Conservation (phyloP, 2,888 invertebrate genomes). For the Athrips mouffetella region DNA sequence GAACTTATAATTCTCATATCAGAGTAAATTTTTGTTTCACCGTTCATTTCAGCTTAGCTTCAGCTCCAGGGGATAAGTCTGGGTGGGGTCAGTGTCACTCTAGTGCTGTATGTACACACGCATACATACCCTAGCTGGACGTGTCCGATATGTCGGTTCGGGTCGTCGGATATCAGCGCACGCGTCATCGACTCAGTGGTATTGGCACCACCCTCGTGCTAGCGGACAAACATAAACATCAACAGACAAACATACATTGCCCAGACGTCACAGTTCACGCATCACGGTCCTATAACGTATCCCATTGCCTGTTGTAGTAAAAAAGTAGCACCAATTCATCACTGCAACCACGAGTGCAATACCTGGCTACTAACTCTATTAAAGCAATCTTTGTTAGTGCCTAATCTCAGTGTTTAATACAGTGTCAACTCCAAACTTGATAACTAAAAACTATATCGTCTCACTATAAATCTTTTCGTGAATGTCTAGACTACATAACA, state of each 20-base stretch:
- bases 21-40: too few species aligned
- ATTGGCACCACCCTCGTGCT: constrained; percentile 95
- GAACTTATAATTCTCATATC: too few species aligned
- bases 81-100: constrained; percentile 46
- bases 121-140: constrained; percentile 97
- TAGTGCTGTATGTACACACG: constrained; percentile 66
- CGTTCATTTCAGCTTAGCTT: constrained; percentile 18
- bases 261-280: constrained; percentile 51
- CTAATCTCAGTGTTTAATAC: constrained; percentile 56
- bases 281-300: constrained; percentile 23
- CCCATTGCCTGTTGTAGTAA: constrained; percentile 72
- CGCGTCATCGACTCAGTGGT: constrained; percentile 97
- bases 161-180: constrained; percentile 96
- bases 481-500: constrained; percentile 49
- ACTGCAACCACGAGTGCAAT: constrained; percentile 46
- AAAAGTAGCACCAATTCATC: constrained; percentile 71
- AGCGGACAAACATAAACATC: constrained; percentile 82
- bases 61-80: constrained; percentile 21
- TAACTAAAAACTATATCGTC: constrained; percentile 36
- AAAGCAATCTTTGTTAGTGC: constrained; percentile 60
- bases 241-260: constrained; percentile 67
- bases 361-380: constrained; percentile 46
- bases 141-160: constrained; percentile 92
- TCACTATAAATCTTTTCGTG: constrained; percentile 40
- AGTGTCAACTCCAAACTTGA: constrained; percentile 38